These are phyloP conservation scores for Spatulosminthurus flaviceps DNA, from an alignment of 2,888 invertebrate genomes.

Conservation along the genomic window DNA sequence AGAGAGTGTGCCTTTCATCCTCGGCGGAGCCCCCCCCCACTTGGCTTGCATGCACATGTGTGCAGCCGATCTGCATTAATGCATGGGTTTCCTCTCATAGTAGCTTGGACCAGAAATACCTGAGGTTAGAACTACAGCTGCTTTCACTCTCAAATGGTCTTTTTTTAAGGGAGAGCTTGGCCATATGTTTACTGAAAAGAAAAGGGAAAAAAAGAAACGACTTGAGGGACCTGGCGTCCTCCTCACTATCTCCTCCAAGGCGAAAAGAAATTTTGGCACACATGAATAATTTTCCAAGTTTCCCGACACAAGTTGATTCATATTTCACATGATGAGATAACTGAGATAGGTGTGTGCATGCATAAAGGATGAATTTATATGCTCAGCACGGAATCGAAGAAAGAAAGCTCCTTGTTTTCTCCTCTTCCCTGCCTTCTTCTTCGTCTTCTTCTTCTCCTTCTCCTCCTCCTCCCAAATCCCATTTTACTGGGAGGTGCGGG, in stretches of 20 bases:
- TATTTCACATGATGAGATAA: constrained; percentile 44
- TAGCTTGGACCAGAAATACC: too few species aligned
- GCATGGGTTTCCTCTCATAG: too few species aligned
- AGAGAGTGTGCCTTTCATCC: too few species aligned
- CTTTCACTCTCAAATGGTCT: not conserved
- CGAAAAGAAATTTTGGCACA: constrained; percentile 43
- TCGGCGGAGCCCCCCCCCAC: not conserved
- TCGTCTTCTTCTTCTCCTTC: not conserved
- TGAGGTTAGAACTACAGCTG: too few species aligned
- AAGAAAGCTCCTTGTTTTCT: constrained; percentile 18
- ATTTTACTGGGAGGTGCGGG: not conserved
- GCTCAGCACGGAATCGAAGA: constrained; percentile 6
- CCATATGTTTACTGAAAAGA: not conserved
- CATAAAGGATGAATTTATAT: constrained; percentile 40
- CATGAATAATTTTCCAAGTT: constrained; percentile 45
- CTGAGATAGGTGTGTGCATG: constrained; percentile 39
- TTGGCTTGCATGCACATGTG: not conserved
- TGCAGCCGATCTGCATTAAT: too few species aligned
- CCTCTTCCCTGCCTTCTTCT: not conserved
- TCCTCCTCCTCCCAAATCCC: not conserved
- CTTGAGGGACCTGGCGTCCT: constrained; percentile 40
- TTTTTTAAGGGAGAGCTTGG: not conserved
- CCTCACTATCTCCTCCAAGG: constrained; percentile 33
- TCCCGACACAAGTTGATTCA: constrained; percentile 47
- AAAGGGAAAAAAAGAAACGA: constrained; percentile 23